These are phyloP conservation scores for Cotesia glomerata DNA, from an alignment of 1,140 invertebrate species.

Conservation along the genomic window DNA sequence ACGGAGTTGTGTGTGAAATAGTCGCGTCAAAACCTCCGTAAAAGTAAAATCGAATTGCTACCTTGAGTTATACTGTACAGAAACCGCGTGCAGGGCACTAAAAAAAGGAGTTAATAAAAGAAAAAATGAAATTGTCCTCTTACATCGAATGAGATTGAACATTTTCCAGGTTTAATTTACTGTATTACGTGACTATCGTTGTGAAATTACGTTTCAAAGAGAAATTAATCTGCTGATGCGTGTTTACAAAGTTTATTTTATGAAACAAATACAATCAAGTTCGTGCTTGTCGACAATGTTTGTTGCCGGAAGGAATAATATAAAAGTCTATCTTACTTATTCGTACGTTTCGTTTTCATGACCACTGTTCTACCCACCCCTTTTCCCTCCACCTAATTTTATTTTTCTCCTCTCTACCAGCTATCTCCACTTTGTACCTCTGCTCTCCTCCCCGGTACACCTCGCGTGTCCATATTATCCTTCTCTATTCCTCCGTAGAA, in stretches of 20 bases:
- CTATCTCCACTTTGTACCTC: conserved; percentile 25
- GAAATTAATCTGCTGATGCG: background rate
- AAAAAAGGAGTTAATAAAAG: background rate
- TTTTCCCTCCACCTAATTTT: conserved; percentile 13
- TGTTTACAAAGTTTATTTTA: conserved; percentile 2
- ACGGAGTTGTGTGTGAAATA: background rate
- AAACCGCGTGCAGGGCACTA: background rate
- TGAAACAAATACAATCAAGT: background rate
- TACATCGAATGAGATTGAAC: background rate
- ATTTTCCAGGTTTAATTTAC: too few species aligned
- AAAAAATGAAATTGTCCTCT: background rate
- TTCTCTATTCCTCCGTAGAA: conserved; percentile 34
- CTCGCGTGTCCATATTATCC: conserved; percentile 24
- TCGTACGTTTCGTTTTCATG: conserved; percentile 36
- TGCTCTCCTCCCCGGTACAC: background rate
- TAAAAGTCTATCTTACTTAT: conserved; percentile 20
- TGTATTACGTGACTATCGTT: background rate
- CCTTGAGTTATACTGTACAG: background rate
- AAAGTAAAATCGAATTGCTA: background rate
- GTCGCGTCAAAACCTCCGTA: background rate
- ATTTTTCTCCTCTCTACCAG: conserved; percentile 34
- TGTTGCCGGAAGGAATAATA: conserved; percentile 2
- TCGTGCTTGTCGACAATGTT: conserved; percentile 10
- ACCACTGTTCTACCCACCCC: conserved; percentile 1
- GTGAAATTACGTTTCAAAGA: conserved; percentile 5